These are phyloP conservation scores for Eucera pruinosa DNA, from an alignment of 2,888 invertebrate species.

Conservation along the genomic window DNA sequence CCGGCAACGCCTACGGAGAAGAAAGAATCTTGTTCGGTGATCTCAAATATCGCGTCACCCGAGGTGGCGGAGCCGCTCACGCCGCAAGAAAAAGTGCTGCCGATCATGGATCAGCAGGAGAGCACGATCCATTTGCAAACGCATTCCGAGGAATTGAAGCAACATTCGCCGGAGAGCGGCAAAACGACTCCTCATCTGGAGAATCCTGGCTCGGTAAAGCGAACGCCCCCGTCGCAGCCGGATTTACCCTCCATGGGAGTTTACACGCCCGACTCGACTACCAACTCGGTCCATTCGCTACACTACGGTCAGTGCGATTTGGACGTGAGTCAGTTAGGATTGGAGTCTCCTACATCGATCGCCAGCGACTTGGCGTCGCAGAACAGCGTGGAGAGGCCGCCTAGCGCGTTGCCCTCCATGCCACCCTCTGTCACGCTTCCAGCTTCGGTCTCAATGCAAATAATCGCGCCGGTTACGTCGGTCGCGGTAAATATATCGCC, in stretches of 20 bases:
- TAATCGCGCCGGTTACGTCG: constrained; percentile 71
- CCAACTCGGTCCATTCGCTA: constrained; percentile 92
- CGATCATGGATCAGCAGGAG: constrained; percentile 66
- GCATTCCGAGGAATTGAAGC: constrained; percentile 78
- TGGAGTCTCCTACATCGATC: constrained; percentile 95
- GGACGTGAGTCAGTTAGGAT: constrained; percentile 92
- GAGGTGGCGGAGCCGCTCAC: constrained; percentile 70
- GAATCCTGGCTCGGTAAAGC: constrained; percentile 84
- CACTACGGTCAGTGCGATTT: constrained; percentile 92
- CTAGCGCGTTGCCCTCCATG: constrained; percentile 86
- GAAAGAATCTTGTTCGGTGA: constrained; percentile 41
- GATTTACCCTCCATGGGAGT: constrained; percentile 93
- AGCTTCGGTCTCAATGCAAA: constrained; percentile 76
- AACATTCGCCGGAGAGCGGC: constrained; percentile 83
- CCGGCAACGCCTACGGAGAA: constrained; percentile 53
- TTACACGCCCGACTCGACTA: constrained; percentile 93
- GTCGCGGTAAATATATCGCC: constrained; percentile 74
- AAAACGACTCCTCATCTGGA: constrained; percentile 84
- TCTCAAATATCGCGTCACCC: constrained; percentile 50
- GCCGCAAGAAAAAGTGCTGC: constrained; percentile 71
- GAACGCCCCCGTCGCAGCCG: constrained; percentile 85
- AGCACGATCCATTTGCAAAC: constrained; percentile 66
- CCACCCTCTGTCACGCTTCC: constrained; percentile 72
- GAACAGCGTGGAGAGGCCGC: constrained; percentile 88
- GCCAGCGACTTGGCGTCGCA: constrained; percentile 93